A percentile compares a stretch with the other conserved stretches of the same genome.
phyloP scores from a whole-genome alignment of 1,140 invertebrate genomes.

The Sycophila sp. region DNA sequence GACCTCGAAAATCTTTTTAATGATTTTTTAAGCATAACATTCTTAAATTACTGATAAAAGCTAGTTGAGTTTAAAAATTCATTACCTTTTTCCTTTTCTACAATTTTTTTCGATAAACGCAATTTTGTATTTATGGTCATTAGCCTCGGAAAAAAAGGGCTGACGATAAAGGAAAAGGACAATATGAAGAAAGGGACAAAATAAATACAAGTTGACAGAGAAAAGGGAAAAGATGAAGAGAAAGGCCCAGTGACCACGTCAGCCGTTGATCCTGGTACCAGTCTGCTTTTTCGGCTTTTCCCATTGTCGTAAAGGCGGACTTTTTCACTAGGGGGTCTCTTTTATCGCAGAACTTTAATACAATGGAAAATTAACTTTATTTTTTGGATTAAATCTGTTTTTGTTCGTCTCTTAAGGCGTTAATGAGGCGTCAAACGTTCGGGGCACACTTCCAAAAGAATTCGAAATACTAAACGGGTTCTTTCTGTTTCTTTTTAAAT shows the following conservation, averaged over 20 bases:
- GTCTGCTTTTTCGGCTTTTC: constrained; percentile 18
- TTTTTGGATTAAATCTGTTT: constrained; percentile 26
- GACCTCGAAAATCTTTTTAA: too few species aligned
- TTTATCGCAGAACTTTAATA: not conserved
- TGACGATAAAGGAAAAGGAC: not conserved
- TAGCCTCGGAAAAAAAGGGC: not conserved
- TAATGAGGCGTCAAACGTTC: constrained; percentile 2
- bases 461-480: too few species aligned
- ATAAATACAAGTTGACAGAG: constrained; percentile 4
- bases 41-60: too few species aligned
- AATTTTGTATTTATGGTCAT: constrained; percentile 17
- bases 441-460: not conserved
- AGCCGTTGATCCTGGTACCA: constrained; percentile 1
- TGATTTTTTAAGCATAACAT: too few species aligned
- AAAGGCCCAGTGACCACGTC: constrained; percentile 16
- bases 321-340: constrained; percentile 1
- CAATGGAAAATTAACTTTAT: constrained; percentile 37
- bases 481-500: too few species aligned
- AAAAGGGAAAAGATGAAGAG: not conserved
- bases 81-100: too few species aligned
- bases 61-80: too few species aligned
- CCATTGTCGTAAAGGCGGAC: not conserved
- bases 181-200: not conserved
- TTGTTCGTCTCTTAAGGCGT: constrained; percentile 4
- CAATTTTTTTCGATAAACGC: too few species aligned